Percentiles rank a stretch among this genome's conserved stretches.
phyloP scores from a whole-genome alignment of 2,113 vertebrate species.

The Ia io region DNA sequence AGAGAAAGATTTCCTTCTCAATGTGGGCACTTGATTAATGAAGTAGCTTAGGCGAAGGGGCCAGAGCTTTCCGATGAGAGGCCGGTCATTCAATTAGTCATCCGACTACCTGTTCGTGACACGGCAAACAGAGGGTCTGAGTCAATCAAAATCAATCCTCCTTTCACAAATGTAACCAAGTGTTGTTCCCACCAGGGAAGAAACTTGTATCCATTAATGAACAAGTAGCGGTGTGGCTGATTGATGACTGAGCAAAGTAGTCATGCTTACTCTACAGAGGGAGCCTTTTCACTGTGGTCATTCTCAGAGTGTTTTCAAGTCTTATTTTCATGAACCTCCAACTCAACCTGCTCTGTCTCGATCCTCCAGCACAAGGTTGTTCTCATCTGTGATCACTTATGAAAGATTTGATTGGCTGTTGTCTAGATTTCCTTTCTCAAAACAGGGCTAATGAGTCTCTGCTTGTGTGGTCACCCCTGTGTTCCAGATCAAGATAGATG shows the following conservation, averaged over 20 bases:
- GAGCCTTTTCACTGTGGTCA: neutral
- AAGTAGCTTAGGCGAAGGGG: neutral
- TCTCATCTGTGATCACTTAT: neutral
- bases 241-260: slow-evolving; percentile 1
- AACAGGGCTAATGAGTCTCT: neutral
- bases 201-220: slow-evolving; percentile 20
- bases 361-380: neutral
- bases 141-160: slow-evolving; percentile 6
- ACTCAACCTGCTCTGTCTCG: neutral
- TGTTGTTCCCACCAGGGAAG: neutral
- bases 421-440: neutral
- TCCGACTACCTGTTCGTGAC: neutral
- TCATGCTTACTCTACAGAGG: neutral
- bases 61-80: neutral
- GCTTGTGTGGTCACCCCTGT: neutral
- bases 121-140: neutral
- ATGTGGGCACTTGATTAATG: neutral
- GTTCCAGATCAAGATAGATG: neutral
- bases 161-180: slow-evolving; percentile 25
- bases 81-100: neutral
- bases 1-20: neutral
- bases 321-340: neutral
- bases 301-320: neutral
- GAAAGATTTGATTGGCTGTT: neutral
- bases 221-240: neutral